These are phyloP conservation scores for Luperina testacea DNA, from an alignment of 2,888 invertebrate species.

Conservation along the genomic window DNA sequence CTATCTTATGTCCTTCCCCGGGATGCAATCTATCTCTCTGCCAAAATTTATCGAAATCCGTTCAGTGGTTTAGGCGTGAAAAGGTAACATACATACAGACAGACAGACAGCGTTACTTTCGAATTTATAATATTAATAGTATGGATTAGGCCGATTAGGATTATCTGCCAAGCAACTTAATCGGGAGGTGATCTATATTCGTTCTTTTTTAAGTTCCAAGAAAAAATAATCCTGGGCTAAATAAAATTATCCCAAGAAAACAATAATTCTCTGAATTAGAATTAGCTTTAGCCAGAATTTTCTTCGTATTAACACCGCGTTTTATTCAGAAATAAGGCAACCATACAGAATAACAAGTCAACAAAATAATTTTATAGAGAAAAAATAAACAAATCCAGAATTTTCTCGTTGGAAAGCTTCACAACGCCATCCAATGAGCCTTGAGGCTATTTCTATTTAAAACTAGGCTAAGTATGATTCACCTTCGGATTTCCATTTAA, in stretches of 20 bases:
- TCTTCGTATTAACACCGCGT: background rate
- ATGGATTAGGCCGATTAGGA: too few relatives aligned
- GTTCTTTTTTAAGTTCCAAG: background rate
- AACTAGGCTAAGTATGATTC: conserved; percentile 17
- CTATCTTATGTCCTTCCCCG: too few relatives aligned
- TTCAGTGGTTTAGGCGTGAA: too few relatives aligned
- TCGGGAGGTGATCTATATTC: background rate
- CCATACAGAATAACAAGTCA: background rate
- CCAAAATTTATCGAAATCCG: too few relatives aligned
- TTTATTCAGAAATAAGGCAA: background rate
- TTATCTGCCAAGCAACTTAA: background rate
- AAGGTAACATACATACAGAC: too few relatives aligned
- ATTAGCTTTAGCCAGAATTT: background rate
- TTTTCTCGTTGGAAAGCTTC: background rate
- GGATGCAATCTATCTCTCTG: too few relatives aligned
- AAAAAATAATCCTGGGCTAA: background rate
- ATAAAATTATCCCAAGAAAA: background rate
- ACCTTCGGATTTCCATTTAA: conserved; percentile 16
- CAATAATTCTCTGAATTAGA: background rate
- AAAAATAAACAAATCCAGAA: background rate
- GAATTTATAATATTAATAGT: too few relatives aligned
- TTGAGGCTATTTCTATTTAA: conserved; percentile 17
- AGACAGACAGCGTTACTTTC: too few relatives aligned
- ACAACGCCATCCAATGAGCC: background rate
- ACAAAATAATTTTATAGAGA: background rate